Conservation (phyloP, 2,113 vertebrate species). For the Channa argus region DNA sequence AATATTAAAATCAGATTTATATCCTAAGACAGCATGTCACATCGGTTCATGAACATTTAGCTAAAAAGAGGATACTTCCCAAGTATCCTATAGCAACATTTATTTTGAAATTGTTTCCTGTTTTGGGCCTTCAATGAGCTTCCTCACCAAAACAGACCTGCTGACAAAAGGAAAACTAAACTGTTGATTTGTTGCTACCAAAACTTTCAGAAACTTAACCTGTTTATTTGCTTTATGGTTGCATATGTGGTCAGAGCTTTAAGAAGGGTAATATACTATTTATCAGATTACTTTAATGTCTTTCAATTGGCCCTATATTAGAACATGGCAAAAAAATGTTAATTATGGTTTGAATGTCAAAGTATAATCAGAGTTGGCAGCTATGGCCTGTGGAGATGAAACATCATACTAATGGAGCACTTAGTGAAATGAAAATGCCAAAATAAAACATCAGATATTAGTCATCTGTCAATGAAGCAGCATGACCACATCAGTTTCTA, state of each 20-base stretch:
- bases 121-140: too few species aligned
- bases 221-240: neutral
- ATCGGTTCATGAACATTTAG: too few species aligned
- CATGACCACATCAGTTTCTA: slow-evolving; percentile 30
- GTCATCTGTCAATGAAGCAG: slow-evolving; percentile 37
- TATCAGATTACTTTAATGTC: neutral
- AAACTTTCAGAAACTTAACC: neutral
- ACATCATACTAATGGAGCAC: slow-evolving; percentile 52
- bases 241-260: neutral
- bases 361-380: slow-evolving; percentile 45
- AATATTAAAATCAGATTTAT: too few species aligned
- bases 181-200: neutral
- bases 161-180: neutral
- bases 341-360: slow-evolving; percentile 37
- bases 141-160: neutral
- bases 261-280: neutral
- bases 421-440: slow-evolving; percentile 61
- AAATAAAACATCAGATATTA: slow-evolving; percentile 52
- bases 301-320: neutral
- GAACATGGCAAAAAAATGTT: neutral
- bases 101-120: too few species aligned
- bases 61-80: too few species aligned
- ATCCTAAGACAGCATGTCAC: too few species aligned
- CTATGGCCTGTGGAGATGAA: slow-evolving; percentile 3
- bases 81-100: too few species aligned